Conservation (phyloP, 2,113 vertebrate species). For the Oceanites oceanicus region DNA sequence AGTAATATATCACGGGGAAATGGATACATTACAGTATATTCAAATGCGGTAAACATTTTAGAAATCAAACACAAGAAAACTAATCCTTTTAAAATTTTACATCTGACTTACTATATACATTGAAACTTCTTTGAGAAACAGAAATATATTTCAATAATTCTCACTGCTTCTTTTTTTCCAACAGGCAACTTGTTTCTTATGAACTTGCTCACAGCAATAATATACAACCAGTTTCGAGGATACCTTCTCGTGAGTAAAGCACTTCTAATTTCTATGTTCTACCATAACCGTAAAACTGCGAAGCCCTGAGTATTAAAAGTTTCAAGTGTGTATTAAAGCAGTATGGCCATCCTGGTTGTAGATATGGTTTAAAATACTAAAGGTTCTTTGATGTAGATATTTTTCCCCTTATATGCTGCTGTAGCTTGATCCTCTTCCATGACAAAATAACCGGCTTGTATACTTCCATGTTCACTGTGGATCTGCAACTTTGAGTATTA, state of each 20-base stretch:
- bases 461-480: background rate
- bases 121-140: background rate
- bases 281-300: background rate
- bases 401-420: background rate
- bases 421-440: background rate
- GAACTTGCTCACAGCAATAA: constrained; percentile 96
- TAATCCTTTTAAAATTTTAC: background rate
- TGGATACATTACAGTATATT: background rate
- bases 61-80: background rate
- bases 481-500: background rate
- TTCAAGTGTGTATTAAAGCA: background rate
- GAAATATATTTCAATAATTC: background rate
- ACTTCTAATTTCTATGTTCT: background rate
- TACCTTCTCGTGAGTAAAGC: constrained; percentile 88
- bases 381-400: background rate
- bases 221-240: constrained; percentile 98
- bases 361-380: background rate
- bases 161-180: background rate
- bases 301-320: background rate
- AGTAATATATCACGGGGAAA: background rate
- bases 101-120: background rate
- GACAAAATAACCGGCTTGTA: background rate
- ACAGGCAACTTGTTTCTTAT: constrained; percentile 94
- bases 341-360: background rate
- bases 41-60: background rate